Evolutionary conservation across 2,113 vertebrate genomes (phyloP).

Genomic region (Boulengeromyrus knoepffleri): DNA sequence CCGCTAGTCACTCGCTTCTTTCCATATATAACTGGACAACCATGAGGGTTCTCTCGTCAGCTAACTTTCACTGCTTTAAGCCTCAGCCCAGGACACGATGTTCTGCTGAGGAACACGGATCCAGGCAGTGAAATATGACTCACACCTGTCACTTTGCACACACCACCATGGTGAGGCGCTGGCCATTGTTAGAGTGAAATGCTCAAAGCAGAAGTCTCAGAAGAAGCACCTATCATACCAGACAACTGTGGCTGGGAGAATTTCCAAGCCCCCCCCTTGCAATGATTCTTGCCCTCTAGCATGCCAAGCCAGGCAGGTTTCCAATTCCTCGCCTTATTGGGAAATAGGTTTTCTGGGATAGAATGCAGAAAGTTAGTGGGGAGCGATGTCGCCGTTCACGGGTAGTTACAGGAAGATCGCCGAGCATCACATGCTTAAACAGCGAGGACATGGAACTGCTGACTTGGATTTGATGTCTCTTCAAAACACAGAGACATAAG

Average conservation of each 20-base stretch:
- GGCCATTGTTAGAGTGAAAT: background rate
- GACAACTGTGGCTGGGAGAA: background rate
- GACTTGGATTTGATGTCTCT: conserved; percentile 54
- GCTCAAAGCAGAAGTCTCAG: background rate
- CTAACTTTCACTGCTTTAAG: conserved; percentile 11
- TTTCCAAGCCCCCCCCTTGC: background rate
- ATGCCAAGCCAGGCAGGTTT: conserved; percentile 50
- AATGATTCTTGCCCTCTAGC: conserved; percentile 26
- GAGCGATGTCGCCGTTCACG: conserved; percentile 54
- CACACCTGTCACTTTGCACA: background rate
- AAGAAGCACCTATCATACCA: background rate
- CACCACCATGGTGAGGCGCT: background rate
- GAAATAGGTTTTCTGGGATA: conserved; percentile 77
- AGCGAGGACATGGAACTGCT: conserved; percentile 59
- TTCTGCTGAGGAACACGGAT: background rate
- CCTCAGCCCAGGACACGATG: background rate
- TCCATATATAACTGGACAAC: background rate
- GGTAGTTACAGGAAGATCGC: conserved; percentile 49
- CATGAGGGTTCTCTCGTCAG: background rate
- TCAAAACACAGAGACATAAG: conserved; percentile 44
- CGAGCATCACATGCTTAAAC: conserved; percentile 62
- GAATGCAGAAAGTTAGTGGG: conserved; percentile 64
- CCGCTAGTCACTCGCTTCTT: background rate
- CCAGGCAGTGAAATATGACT: background rate
- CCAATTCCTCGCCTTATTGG: conserved; percentile 69